Percentiles rank a stretch among this genome's conserved stretches.
Conservation (phyloP, 2,888 invertebrate genomes). For the Horisme vitalbata region DNA sequence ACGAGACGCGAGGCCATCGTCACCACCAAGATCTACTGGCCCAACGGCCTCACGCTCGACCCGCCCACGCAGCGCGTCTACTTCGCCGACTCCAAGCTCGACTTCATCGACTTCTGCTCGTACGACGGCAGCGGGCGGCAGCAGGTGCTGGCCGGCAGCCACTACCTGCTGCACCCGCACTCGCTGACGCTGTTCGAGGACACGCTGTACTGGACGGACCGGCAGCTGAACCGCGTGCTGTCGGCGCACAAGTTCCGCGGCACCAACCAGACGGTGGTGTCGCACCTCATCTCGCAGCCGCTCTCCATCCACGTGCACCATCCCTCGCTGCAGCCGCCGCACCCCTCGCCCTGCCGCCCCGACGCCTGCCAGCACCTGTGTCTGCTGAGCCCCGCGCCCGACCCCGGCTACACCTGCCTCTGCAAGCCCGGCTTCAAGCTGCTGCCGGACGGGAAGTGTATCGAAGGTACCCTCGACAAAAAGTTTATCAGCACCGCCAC, state of each 20-base stretch:
- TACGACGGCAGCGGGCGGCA: conserved; percentile 96
- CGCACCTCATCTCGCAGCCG: conserved; percentile 96
- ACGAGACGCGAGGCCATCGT: conserved; percentile 92
- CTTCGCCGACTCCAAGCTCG: conserved; percentile 98
- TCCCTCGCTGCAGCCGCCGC: conserved; percentile 94
- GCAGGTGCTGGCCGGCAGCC: conserved; percentile 93
- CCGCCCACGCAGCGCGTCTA: conserved; percentile 96
- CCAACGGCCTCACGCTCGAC: conserved; percentile 98
- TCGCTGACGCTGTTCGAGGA: conserved; percentile 98
- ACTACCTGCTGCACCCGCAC: conserved; percentile 97
- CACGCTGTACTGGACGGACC: conserved; percentile 97
- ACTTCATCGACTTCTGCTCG: conserved; percentile 98
- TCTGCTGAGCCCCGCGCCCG: conserved; percentile 89
- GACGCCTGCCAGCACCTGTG: conserved; percentile 93
- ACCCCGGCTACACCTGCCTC: conserved; percentile 91
- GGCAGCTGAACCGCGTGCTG: conserved; percentile 94
- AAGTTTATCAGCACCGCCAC: too few relatives aligned
- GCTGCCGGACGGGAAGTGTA: conserved; percentile 86
- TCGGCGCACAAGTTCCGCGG: conserved; percentile 97
- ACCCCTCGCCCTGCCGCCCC: conserved; percentile 88
- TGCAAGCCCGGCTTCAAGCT: conserved; percentile 94
- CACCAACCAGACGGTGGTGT: conserved; percentile 95
- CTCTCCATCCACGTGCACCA: conserved; percentile 98
- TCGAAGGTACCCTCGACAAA: too few relatives aligned
- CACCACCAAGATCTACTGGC: conserved; percentile 98